phyloP scores from a whole-genome alignment of 2,888 invertebrate genomes.

The Callinectes sapidus region DNA sequence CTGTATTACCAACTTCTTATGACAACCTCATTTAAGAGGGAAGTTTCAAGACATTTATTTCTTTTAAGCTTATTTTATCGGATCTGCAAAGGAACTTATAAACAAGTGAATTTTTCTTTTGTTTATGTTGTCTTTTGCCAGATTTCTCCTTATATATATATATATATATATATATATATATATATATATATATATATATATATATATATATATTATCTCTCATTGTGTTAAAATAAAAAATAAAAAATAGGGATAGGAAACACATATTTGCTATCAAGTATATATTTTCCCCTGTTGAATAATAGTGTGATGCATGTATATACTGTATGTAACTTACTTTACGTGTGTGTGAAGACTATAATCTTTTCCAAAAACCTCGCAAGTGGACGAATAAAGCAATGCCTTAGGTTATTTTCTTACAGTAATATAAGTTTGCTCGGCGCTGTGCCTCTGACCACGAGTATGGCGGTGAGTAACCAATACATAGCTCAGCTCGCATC shows the following conservation, averaged over 20 bases:
- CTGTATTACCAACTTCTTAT: no score
- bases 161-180: no score
- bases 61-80: no score
- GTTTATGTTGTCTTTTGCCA: no score
- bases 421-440: conserved; percentile 37
- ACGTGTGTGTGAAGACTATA: not conserved
- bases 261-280: not conserved
- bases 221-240: not conserved
- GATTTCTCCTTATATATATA: no score
- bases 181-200: no score
- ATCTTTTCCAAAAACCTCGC: not conserved
- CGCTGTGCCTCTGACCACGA: conserved; percentile 48
- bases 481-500: conserved; percentile 54
- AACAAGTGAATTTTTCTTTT: no score
- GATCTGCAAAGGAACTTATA: no score
- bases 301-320: not conserved
- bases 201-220: no score
- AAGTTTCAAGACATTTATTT: no score
- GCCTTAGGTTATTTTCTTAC: not conserved
- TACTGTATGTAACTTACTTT: not conserved
- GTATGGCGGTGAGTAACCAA: conserved; percentile 48
- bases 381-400: not conserved
- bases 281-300: not conserved
- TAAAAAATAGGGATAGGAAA: not conserved
- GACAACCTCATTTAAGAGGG: no score